Conservation (phyloP, 2,113 vertebrate genomes). For the Picathartes gymnocephalus region DNA sequence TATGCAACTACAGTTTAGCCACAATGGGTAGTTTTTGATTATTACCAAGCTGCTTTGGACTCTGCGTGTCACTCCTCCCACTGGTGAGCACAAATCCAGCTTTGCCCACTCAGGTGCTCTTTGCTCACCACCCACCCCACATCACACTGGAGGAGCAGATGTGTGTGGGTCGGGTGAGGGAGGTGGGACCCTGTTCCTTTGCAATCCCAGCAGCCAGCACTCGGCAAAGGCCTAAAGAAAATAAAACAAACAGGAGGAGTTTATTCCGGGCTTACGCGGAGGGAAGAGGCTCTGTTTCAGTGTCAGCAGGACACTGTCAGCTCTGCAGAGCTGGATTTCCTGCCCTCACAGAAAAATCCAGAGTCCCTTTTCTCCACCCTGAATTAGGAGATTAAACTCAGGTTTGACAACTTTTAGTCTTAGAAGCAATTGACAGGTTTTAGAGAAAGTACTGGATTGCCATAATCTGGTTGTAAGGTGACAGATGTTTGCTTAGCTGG, state of each 20-base stretch:
- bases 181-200: neutral
- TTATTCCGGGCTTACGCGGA: accelerated
- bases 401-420: neutral
- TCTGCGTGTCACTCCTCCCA: neutral
- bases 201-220: neutral
- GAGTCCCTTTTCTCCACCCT: neutral
- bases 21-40: neutral
- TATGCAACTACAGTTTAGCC: neutral
- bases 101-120: neutral
- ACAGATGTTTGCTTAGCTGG: neutral
- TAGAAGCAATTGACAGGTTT: neutral
- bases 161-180: neutral
- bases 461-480: neutral
- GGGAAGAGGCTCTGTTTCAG: neutral
- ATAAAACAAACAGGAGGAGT: neutral
- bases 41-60: neutral
- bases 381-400: neutral
- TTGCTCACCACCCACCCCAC: neutral
- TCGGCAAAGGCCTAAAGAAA: neutral
- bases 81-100: neutral
- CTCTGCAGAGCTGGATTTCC: neutral
- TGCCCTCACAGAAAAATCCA: neutral
- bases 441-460: neutral
- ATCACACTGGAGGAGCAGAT: accelerated
- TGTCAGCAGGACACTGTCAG: neutral